A percentile compares a stretch with the other conserved stretches of the same genome.
Evolutionary conservation across 2,888 invertebrate genomes (phyloP).

Genomic region (Ichneumoninae sp.): DNA sequence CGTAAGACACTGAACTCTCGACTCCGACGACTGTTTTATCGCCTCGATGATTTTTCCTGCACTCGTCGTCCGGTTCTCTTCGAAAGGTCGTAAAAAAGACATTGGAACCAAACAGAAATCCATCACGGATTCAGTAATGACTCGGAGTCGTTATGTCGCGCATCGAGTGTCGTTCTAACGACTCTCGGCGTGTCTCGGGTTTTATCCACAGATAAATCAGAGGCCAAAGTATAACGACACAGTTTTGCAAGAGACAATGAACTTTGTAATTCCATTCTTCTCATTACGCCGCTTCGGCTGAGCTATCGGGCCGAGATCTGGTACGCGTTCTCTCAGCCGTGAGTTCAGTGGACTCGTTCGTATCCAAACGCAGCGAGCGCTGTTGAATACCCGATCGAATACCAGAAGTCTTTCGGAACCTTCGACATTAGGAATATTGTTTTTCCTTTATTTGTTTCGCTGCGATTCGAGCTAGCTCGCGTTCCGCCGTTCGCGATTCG

Average conservation of each 20-base stretch:
- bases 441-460: conserved; percentile 14
- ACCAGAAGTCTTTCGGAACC: background rate
- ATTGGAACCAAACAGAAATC: background rate
- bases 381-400: conserved; percentile 3
- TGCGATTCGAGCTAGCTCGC: conserved; percentile 23
- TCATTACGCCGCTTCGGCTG: background rate
- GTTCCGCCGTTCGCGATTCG: conserved; percentile 42
- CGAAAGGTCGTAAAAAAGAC: conserved; percentile 3
- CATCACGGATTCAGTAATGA: conserved; percentile 22
- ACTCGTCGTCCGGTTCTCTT: conserved; percentile 34
- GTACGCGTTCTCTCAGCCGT: background rate
- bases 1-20: conserved; percentile 57
- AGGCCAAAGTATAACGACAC: conserved; percentile 27
- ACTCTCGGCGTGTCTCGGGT: background rate
- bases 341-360: conserved; percentile 28
- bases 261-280: conserved; percentile 9
- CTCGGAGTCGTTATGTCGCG: conserved; percentile 40
- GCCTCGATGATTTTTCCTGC: conserved; percentile 16
- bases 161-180: conserved; percentile 28
- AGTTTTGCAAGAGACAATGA: conserved; percentile 23
- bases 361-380: background rate
- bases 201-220: background rate
- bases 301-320: background rate
- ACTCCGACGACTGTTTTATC: conserved; percentile 42
- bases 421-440: conserved; percentile 6